Evolutionary conservation across 2,888 invertebrate species (phyloP).

Genomic region (Drosophila nigricruria): DNA sequence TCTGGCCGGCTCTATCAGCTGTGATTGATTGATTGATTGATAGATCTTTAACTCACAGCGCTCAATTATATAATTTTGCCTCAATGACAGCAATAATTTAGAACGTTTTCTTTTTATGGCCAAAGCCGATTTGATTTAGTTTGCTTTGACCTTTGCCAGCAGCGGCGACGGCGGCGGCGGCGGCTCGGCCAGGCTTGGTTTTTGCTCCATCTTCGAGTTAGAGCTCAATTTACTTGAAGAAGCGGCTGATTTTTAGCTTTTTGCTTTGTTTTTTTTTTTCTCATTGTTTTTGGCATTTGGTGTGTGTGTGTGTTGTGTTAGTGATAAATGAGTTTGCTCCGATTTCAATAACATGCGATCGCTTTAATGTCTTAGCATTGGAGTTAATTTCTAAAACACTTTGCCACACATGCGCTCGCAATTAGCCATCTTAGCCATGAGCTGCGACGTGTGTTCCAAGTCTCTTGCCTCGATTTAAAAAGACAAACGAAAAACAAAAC

Average conservation of each 20-base stretch:
- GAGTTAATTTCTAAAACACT: conserved; percentile 63
- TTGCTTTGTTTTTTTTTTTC: background rate
- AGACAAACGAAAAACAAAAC: conserved; percentile 2
- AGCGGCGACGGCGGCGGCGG: too few species aligned
- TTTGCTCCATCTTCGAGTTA: conserved; percentile 33
- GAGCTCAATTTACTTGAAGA: conserved; percentile 25
- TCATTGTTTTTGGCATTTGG: conserved; percentile 21
- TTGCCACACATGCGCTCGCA: conserved; percentile 62
- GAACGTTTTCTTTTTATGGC: conserved; percentile 63
- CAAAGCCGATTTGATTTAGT: conserved; percentile 21
- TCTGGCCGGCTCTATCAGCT: conserved; percentile 20
- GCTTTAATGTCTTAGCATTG: conserved; percentile 61
- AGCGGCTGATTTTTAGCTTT: conserved; percentile 10
- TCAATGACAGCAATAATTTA: conserved; percentile 63
- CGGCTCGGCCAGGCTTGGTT: conserved; percentile 32
- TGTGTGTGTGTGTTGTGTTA: conserved; percentile 35
- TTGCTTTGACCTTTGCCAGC: conserved; percentile 43
- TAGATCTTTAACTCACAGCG: conserved; percentile 13
- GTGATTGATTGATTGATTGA: conserved; percentile 23
- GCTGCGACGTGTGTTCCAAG: conserved; percentile 23
- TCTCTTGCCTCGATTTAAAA: conserved; percentile 15
- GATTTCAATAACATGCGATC: conserved; percentile 72
- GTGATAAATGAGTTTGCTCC: conserved; percentile 77
- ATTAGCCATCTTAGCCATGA: conserved; percentile 76
- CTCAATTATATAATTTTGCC: conserved; percentile 59